phyloP scores from a whole-genome alignment of 2,888 invertebrate species.

The Metacarcinus magister region DNA sequence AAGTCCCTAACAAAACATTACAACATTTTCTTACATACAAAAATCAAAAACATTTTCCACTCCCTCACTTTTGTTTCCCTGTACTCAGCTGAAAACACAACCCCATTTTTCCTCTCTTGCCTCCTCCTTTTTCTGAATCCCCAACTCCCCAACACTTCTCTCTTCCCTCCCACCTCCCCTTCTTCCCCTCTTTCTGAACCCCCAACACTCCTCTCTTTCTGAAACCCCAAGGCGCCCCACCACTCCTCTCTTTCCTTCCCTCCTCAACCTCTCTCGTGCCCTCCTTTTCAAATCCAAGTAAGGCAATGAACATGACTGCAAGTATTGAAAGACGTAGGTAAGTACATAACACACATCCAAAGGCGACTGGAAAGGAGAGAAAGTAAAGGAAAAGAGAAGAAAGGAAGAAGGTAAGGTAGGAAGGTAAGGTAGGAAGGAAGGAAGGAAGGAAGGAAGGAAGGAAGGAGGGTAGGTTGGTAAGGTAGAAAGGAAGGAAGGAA shows the following conservation, averaged over 20 bases:
- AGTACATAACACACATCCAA: not conserved
- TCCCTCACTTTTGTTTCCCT: not conserved
- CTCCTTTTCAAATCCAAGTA: not conserved
- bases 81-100: not conserved
- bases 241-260: not conserved
- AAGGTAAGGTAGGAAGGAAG: conserved; percentile 49
- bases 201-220: not conserved
- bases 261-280: not conserved
- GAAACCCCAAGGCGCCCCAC: too few species aligned
- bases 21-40: not conserved
- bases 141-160: too few species aligned
- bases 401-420: not conserved
- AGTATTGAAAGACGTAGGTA: too few species aligned
- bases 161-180: not conserved
- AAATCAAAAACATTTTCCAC: not conserved
- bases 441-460: conserved; percentile 47
- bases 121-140: not conserved
- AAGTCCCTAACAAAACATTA: not conserved
- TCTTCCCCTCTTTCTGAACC: not conserved
- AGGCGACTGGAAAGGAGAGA: not conserved
- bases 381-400: not conserved
- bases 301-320: not conserved
- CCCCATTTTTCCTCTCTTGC: not conserved
- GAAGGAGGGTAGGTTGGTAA: not conserved
- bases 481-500: not conserved